Percentiles rank a stretch among this genome's conserved stretches.
These are phyloP conservation scores for Melanotaenia duboulayi DNA, from an alignment of 2,113 vertebrate species.

Conservation along the genomic window DNA sequence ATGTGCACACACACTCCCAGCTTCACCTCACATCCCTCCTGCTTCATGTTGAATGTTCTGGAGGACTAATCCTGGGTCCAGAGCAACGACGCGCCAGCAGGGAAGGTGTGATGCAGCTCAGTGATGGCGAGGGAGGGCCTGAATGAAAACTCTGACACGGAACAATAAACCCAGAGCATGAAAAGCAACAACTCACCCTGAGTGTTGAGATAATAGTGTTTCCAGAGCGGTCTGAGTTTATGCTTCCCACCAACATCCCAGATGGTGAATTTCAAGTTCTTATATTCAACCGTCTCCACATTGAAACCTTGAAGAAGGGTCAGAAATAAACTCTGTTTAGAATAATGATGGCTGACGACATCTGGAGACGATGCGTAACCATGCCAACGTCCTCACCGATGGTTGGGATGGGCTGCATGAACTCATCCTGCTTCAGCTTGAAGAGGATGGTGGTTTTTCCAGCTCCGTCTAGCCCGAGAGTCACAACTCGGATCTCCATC, in stretches of 20 bases:
- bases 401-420: conserved; percentile 99
- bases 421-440: conserved; percentile 98
- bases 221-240: conserved; percentile 96
- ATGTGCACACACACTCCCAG: too few relatives aligned
- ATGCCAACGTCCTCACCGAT: conserved; percentile 84
- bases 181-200: conserved; percentile 96
- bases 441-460: conserved; percentile 99
- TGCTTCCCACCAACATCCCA: conserved; percentile 99
- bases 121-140: too few relatives aligned
- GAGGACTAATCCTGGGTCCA: too few relatives aligned
- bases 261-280: conserved; percentile 99
- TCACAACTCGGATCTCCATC: conserved; percentile 99
- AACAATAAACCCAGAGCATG: too few relatives aligned
- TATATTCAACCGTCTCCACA: conserved; percentile 98
- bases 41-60: too few relatives aligned
- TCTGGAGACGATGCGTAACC: too few relatives aligned
- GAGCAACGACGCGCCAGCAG: too few relatives aligned
- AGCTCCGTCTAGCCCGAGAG: conserved; percentile 94
- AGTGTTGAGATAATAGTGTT: conserved; percentile 99
- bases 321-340: not conserved
- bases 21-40: too few relatives aligned
- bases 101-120: too few relatives aligned
- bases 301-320: conserved; percentile 88
- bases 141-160: too few relatives aligned
- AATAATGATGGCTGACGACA: too few relatives aligned